Conservation (phyloP, 2,797 vertebrate genomes). For the Siniperca scherzeri region DNA sequence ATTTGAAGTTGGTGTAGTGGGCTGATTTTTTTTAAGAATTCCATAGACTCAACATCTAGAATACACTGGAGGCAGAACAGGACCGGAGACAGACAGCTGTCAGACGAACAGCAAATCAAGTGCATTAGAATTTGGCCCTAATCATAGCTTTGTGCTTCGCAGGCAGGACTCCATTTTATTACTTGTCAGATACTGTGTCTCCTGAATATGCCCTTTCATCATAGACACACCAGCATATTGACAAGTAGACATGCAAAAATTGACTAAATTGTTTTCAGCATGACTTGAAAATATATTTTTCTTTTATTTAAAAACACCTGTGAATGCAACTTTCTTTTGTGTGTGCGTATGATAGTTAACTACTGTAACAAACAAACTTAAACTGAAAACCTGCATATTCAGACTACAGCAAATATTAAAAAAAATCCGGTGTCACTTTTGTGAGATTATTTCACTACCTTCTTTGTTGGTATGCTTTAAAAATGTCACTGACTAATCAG, state of each 20-base stretch:
- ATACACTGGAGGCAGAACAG: slow-evolving; percentile 34
- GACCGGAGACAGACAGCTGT: slow-evolving; percentile 56
- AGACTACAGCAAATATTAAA: background rate
- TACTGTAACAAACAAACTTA: background rate
- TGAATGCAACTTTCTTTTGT: background rate
- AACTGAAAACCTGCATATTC: background rate
- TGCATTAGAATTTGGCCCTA: slow-evolving; percentile 47
- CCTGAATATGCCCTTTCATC: slow-evolving; percentile 23
- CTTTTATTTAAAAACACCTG: background rate
- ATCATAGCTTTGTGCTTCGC: slow-evolving; percentile 49
- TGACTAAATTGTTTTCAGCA: background rate
- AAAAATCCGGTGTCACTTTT: background rate
- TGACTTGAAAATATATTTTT: background rate
- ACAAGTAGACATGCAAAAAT: background rate
- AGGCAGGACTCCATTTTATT: slow-evolving; percentile 52
- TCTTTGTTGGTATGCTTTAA: background rate
- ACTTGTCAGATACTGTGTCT: slow-evolving; percentile 47
- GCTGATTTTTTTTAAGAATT: slow-evolving; percentile 38
- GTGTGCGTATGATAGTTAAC: background rate
- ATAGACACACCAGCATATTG: background rate
- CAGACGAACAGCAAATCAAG: slow-evolving; percentile 53
- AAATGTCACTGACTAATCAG: background rate
- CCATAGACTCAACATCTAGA: background rate
- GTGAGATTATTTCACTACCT: background rate
- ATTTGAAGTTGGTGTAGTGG: slow-evolving; percentile 41